A percentile compares a stretch with the other conserved stretches of the same genome.
Evolutionary conservation across 2,888 invertebrate species (phyloP).

Genomic region (Conops quadrifasciatus): DNA sequence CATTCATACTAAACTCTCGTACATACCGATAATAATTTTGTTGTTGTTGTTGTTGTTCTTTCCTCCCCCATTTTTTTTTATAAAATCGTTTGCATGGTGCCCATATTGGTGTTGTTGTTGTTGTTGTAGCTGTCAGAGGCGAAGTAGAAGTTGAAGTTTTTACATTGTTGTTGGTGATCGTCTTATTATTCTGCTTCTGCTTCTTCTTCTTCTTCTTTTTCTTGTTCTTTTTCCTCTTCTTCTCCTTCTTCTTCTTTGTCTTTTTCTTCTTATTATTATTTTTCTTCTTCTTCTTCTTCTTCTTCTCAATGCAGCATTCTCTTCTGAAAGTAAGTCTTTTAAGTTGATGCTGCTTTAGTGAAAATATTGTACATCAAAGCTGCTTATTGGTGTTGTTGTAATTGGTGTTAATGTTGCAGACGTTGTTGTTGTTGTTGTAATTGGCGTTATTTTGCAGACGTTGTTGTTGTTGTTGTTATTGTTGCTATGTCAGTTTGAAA

Average conservation of each 20-base stretch:
- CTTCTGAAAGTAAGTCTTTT: too few species aligned
- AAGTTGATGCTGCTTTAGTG: too few species aligned
- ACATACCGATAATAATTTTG: not conserved
- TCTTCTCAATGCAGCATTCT: too few species aligned
- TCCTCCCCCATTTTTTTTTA: slow-evolving; percentile 47
- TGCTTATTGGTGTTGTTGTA: too few species aligned
- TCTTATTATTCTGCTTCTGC: too few species aligned
- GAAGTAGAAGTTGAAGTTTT: not conserved
- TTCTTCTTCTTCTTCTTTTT: too few species aligned
- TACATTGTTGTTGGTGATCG: slow-evolving; percentile 2
- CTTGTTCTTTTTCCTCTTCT: too few species aligned
- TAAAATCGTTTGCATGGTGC: not conserved
- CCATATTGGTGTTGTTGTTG: slow-evolving; percentile 16
- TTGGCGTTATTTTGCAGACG: not conserved
- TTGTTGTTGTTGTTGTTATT: slow-evolving; percentile 5
- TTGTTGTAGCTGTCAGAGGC: not conserved
- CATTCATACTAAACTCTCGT: too few species aligned
- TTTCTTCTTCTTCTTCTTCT: too few species aligned
- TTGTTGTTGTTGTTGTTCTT: slow-evolving; percentile 46
- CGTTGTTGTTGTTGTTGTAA: slow-evolving; percentile 24
- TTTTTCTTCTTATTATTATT: too few species aligned
- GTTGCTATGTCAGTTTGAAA: not conserved
- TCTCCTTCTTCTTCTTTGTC: too few species aligned
- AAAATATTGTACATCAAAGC: too few species aligned
- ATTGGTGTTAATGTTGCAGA: not conserved